These are phyloP conservation scores for Brotula barbata DNA, from an alignment of 2,797 vertebrate species.

Conservation along the genomic window DNA sequence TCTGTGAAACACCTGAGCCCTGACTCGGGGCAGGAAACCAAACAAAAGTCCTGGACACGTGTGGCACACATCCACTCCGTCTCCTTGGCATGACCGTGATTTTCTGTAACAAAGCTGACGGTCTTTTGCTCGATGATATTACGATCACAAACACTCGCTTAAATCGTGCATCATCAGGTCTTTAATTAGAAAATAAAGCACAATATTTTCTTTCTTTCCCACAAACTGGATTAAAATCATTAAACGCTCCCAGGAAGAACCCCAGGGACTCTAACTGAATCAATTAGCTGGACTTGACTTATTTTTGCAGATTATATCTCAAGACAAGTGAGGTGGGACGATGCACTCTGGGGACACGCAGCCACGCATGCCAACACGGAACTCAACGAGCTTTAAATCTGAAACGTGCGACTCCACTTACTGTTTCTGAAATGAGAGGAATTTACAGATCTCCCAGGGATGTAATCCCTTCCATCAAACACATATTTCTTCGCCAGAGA, in stretches of 20 bases:
- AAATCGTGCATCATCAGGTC: background rate
- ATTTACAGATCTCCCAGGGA: constrained; percentile 65
- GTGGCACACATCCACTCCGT: constrained; percentile 18
- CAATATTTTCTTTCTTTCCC: constrained; percentile 45
- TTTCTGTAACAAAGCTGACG: constrained; percentile 22
- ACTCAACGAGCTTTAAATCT: constrained; percentile 42
- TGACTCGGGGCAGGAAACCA: constrained; percentile 8
- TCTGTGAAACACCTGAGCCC: constrained; percentile 69
- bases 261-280: constrained; percentile 52
- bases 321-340: constrained; percentile 59
- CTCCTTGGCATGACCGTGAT: background rate
- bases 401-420: constrained; percentile 53
- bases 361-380: constrained; percentile 47
- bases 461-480: constrained; percentile 64
- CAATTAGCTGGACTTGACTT: constrained; percentile 66
- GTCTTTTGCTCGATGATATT: too few species aligned
- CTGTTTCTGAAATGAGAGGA: constrained; percentile 54
- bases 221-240: constrained; percentile 53
- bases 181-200: constrained; percentile 27
- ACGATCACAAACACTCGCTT: too few species aligned
- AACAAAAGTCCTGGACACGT: constrained; percentile 20
- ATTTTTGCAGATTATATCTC: constrained; percentile 64
- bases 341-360: constrained; percentile 54
- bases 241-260: constrained; percentile 49
- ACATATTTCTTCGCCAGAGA: constrained; percentile 63